A percentile compares a stretch with the other conserved stretches of the same genome.
Conservation (phyloP, 1,140 invertebrate species). For the Brachionus asplanchnoidis region DNA sequence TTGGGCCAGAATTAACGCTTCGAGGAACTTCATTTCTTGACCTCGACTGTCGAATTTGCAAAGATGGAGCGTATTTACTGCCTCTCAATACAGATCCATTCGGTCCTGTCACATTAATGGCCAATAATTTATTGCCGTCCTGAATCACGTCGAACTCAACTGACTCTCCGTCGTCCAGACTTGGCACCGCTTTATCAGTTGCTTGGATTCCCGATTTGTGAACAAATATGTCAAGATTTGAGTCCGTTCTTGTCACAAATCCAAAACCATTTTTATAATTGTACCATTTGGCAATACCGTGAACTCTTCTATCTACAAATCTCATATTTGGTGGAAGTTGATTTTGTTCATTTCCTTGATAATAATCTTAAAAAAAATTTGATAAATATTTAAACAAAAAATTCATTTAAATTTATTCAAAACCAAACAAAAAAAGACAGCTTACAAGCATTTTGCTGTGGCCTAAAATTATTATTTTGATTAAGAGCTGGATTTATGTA, state of each 20-base stretch:
- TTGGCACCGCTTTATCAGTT: conserved; percentile 93
- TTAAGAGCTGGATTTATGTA: neutral
- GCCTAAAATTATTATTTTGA: conserved; percentile 4
- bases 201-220: conserved; percentile 87
- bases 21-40: neutral
- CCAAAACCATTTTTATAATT: conserved; percentile 99
- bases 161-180: conserved; percentile 78
- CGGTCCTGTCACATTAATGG: conserved; percentile 91
- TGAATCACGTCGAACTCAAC: conserved; percentile 79
- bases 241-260: conserved; percentile 91
- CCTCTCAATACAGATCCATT: conserved; percentile 85
- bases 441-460: neutral
- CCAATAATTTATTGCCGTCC: conserved; percentile 72
- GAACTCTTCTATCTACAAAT: conserved; percentile 8
- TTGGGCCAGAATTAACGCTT: neutral
- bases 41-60: neutral
- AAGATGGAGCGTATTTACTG: conserved; percentile 80
- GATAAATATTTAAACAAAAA: neutral
- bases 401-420: neutral
- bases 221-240: conserved; percentile 98
- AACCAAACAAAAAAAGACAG: neutral
- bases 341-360: neutral
- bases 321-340: conserved; percentile 12
- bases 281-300: conserved; percentile 90
- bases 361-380: conserved; percentile 1